Evolutionary conservation across 1,140 invertebrate genomes (phyloP), one percentile per base, ranked within the genome.

Genomic region (Leptopilina boulardi): DNA sequence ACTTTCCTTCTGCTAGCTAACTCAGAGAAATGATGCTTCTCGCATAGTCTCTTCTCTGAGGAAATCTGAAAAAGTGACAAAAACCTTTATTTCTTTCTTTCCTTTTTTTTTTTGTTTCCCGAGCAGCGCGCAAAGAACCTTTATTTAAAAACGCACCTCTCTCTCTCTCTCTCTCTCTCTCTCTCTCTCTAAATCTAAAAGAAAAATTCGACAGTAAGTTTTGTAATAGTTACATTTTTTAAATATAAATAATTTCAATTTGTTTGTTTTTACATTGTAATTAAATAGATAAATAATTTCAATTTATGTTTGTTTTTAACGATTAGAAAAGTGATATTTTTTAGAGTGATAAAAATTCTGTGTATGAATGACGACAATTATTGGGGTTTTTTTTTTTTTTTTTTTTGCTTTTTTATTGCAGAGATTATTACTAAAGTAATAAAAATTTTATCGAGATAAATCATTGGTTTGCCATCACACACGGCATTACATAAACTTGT

Each of bases 1-100:
- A 83, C 83, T 85, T 84, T 84, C 83, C 85, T 84, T 85, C 81
- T 85, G 76, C 73, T 74, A 72, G 80, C 82, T 76, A 73, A 42
- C 59, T 26, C 30, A 26, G 11, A 44, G 66, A 70, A 76, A 76
- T 19, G 74, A 76, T 71, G 74, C 41, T n/a, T 44, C 59, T 78
- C 41, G n/a, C n/a, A n/a, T n/a, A 23, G 70, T 13, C 73, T 51
- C n/a, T n/a, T n/a, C n/a, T 38, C 70, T 15, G 13, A 26, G 13
- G 26, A 66, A 66, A 66, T 66, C 21, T 8, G 15, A 66, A 66
- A 66, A 66, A 66, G 59, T 4, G 26, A 34, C 59, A 66, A 66
- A 66, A 66, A 66, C 59, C 26, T 66, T 38, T 38, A 4, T 38
- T 38, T 38, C 34, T 38, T 38, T 38, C 34, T 38, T 38, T 34